Percentiles rank a stretch among this genome's conserved stretches.
Conservation (phyloP, 2,797 vertebrate species). For the Psittacula echo region DNA sequence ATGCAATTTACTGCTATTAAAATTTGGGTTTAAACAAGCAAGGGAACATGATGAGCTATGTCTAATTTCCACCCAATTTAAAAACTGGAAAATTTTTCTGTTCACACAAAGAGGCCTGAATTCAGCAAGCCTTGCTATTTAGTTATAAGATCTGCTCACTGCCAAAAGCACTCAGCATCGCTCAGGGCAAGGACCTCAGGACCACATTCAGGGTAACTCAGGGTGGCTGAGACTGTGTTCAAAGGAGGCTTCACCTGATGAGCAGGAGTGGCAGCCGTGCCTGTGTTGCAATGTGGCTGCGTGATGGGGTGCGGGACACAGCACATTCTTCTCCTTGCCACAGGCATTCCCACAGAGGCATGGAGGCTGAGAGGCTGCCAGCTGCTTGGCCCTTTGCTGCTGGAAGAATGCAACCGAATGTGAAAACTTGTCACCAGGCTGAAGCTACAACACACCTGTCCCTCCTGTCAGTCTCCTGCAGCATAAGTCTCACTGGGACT, state of each 20-base stretch:
- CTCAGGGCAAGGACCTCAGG: background rate
- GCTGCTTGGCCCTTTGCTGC: conserved; percentile 74
- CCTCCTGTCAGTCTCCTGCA: conserved; percentile 78
- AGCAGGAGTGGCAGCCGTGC: conserved; percentile 14
- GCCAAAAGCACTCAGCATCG: background rate
- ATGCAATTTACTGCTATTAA: background rate
- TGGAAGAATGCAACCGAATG: conserved; percentile 77
- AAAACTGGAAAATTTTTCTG: background rate
- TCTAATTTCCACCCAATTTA: background rate
- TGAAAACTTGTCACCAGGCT: conserved; percentile 78
- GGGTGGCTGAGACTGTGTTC: background rate
- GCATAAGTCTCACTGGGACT: conserved; percentile 67
- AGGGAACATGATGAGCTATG: background rate
- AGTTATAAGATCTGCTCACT: background rate
- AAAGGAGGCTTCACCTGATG: conserved; percentile 3
- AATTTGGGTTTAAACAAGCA: background rate
- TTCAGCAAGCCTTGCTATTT: background rate
- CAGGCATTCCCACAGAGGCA: conserved; percentile 71
- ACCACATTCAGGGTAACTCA: background rate
- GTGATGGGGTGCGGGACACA: background rate
- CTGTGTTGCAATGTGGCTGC: background rate
- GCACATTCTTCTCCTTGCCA: conserved; percentile 71
- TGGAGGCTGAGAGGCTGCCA: conserved; percentile 66
- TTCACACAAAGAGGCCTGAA: background rate
- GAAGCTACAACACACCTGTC: conserved; percentile 80